These are phyloP conservation scores for Tachyglossus aculeatus DNA, from an alignment of 2,797 vertebrate species.

Conservation along the genomic window DNA sequence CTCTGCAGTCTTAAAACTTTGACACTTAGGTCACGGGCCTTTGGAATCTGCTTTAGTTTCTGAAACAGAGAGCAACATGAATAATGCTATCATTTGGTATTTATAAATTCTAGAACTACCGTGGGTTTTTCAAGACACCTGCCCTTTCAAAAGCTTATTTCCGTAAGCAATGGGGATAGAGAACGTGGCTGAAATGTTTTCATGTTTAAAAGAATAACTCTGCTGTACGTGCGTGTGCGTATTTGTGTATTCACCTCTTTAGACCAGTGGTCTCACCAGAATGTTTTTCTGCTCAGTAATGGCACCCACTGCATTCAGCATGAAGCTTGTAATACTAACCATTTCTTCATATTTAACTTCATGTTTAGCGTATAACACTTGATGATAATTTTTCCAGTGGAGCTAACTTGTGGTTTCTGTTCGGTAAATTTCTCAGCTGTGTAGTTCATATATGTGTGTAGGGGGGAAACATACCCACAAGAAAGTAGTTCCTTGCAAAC, in stretches of 20 bases:
- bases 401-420: too few relatives aligned
- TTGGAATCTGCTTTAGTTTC: too few relatives aligned
- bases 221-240: neutral
- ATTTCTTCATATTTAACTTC: slow-evolving; percentile 16
- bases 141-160: neutral
- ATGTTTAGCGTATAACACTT: slow-evolving; percentile 10
- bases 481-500: too few relatives aligned
- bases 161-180: neutral
- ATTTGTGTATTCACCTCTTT: neutral
- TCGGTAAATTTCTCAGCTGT: slow-evolving; percentile 37
- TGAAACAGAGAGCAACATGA: too few relatives aligned
- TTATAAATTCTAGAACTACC: neutral
- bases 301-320: slow-evolving; percentile 46
- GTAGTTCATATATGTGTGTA: neutral
- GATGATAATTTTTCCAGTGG: slow-evolving; percentile 2
- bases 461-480: too few relatives aligned
- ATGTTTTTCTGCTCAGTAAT: slow-evolving; percentile 44
- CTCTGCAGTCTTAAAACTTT: too few relatives aligned
- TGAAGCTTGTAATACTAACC: slow-evolving; percentile 27
- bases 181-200: slow-evolving; percentile 20
- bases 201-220: neutral
- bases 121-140: neutral
- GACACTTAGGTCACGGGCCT: too few relatives aligned
- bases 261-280: slow-evolving; percentile 49
- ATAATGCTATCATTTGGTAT: neutral